These are phyloP conservation scores for Acromyrmex heyeri DNA, from an alignment of 1,140 invertebrate genomes.

Conservation along the genomic window DNA sequence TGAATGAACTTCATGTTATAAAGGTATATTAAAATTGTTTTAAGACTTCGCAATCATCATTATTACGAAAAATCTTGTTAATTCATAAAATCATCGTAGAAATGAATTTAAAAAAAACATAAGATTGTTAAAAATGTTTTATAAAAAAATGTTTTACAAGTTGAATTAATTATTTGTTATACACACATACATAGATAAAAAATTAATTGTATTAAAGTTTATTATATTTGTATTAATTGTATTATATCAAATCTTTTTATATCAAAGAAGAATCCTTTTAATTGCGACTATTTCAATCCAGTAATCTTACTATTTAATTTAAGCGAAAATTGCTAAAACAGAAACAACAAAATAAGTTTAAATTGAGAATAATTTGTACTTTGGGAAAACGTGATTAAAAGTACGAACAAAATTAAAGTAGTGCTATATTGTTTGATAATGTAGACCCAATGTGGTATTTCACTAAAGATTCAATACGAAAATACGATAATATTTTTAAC, in stretches of 20 bases:
- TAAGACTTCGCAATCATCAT: not conserved
- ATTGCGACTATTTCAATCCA: not conserved
- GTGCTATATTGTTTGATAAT: not conserved
- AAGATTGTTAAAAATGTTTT: not conserved
- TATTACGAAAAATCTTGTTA: not conserved
- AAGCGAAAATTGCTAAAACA: not conserved
- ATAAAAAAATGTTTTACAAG: not conserved
- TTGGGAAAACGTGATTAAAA: not conserved
- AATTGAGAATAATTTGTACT: not conserved
- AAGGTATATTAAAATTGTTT: not conserved
- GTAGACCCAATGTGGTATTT: not conserved
- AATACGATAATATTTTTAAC: constrained; percentile 22
- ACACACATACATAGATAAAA: too few relatives aligned
- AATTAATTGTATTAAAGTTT: not conserved
- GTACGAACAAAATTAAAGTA: not conserved
- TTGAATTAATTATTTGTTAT: not conserved
- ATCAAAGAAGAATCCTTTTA: not conserved
- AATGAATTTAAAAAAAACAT: not conserved
- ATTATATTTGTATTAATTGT: too few relatives aligned
- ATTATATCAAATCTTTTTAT: too few relatives aligned
- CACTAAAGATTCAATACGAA: not conserved
- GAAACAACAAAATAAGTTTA: not conserved
- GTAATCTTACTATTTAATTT: not conserved
- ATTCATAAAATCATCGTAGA: not conserved
- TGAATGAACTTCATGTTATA: not conserved